phyloP scores from a whole-genome alignment of 2,797 vertebrate genomes.

The Lacerta bilineata region DNA sequence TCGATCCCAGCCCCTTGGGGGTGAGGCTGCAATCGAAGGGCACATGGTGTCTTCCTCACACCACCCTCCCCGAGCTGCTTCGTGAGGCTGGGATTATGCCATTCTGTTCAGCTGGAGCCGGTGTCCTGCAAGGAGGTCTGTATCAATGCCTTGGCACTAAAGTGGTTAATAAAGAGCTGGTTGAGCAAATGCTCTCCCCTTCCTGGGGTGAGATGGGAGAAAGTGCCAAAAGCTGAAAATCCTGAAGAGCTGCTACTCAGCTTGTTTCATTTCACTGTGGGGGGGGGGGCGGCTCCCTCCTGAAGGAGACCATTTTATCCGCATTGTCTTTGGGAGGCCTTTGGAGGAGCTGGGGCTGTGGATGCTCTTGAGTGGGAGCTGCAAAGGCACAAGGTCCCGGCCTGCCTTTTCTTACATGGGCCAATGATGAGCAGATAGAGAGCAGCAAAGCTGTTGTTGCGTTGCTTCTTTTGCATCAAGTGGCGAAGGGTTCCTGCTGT shows the following conservation, averaged over 20 bases:
- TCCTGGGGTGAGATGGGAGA: background rate
- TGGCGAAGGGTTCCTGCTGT: no score
- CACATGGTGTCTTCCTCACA: no score
- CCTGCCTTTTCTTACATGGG: no score
- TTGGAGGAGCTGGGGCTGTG: background rate
- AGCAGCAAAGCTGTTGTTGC: no score
- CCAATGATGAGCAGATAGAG: no score
- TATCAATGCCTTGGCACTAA: background rate
- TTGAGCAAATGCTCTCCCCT: background rate
- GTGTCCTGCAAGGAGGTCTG: background rate
- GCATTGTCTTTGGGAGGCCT: no score
- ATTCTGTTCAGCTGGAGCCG: background rate
- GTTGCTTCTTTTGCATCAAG: no score
- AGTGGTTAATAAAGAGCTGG: background rate
- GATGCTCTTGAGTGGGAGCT: background rate
- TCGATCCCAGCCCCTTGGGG: no score
- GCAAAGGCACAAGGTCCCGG: no score
- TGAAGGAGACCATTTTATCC: background rate
- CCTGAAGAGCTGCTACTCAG: background rate
- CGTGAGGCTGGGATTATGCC: no score
- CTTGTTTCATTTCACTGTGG: background rate
- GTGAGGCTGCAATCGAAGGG: no score
- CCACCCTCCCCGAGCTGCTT: no score
- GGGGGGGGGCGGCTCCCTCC: background rate
- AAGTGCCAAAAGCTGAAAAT: background rate